Evolutionary conservation across 1,140 invertebrate genomes (phyloP).

Genomic region (Eciton burchellii): DNA sequence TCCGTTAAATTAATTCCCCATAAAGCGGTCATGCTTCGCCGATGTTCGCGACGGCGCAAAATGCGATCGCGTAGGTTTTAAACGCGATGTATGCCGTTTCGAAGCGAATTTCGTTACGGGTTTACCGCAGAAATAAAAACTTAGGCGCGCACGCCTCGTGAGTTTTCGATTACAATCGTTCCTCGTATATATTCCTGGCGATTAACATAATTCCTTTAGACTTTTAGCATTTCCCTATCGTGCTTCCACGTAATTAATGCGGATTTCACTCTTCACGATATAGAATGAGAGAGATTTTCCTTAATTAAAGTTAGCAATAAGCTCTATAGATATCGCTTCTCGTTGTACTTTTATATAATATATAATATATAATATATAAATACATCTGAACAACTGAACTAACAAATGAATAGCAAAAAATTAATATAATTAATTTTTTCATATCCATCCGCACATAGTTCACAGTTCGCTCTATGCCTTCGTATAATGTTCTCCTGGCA

Average conservation of each 20-base stretch:
- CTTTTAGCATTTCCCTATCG: too few species aligned
- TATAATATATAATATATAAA: too few species aligned
- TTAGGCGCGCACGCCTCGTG: background rate
- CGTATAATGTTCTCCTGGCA: background rate
- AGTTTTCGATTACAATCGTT: background rate
- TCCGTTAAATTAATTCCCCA: slow-evolving; percentile 18
- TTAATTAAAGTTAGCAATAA: too few species aligned
- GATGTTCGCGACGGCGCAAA: background rate
- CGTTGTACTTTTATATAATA: too few species aligned
- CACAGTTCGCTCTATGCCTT: background rate
- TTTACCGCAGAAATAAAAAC: background rate
- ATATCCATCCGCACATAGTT: background rate
- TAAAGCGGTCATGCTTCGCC: background rate
- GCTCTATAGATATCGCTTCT: too few species aligned
- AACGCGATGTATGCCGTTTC: background rate
- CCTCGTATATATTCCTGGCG: background rate
- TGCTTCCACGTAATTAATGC: too few species aligned
- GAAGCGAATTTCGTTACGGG: background rate
- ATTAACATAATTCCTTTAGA: background rate
- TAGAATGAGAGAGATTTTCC: too few species aligned
- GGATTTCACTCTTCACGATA: too few species aligned
- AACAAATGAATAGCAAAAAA: too few species aligned
- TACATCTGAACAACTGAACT: too few species aligned
- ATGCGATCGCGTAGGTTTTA: background rate
- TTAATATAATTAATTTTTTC: too few species aligned